Evolutionary conservation across 2,113 vertebrate species (phyloP), one percentile per base, ranked within the genome.

Genomic region (Phodopus roborovskii): DNA sequence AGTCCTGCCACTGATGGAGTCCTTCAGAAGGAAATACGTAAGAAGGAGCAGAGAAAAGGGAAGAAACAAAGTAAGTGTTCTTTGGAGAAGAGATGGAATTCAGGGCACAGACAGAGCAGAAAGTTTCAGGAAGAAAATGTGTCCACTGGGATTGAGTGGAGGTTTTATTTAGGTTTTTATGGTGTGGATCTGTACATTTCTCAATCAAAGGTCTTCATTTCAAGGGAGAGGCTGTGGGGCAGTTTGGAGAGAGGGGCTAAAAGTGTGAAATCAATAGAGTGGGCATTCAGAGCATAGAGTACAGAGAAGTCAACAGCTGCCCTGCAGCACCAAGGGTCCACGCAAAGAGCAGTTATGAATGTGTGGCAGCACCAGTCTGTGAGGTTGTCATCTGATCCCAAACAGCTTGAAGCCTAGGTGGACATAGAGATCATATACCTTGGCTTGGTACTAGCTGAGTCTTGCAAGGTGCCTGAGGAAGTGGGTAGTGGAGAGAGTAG

Each of bases 301-400:
- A 60, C 16, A 73, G 39, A 81, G 88, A 53, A 56, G 1, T 19
- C 24, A 17, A 17, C 2, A 7, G 75, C 19, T 4, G 30, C 33
- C 45, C 10, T 68, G 53, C 66, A 62, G 11, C 16, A 3, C 15
- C 0, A 0, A 24, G 26, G 50, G 12, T 7, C 64, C 22, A 7
- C 1, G 0, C 2, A 6, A 20, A 60, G 15, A 53, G 17, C 22
- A 2, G 16, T 28, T 8, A 0, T 0, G 62, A 42, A 26, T 10
- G 45, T 58, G 12, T 1, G 36, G 62, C n/a, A 81, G 36, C 70
- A 45, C 39, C 68, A 16, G 0, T 36, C 62, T 84, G 36, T 20
- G 11, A 56, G 42, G 73, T 8, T 33, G 62, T 53, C 56, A 33
- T 66, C 33, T 26, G 6, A 22, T 42, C 74, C 66, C 56, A 56